phyloP scores from a whole-genome alignment of 2,888 invertebrate species.

The Phaonia tiefii region DNA sequence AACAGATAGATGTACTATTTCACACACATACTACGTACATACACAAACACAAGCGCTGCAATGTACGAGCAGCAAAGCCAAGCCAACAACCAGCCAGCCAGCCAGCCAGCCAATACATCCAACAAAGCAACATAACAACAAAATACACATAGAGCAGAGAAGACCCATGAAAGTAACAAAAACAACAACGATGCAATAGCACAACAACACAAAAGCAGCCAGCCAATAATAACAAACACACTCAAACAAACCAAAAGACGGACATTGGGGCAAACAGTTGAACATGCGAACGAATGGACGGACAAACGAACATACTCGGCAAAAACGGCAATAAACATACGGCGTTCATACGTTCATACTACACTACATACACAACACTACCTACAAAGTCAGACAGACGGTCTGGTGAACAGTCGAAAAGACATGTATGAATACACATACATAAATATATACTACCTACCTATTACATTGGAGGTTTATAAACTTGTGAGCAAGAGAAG shows the following conservation, averaged over 20 bases:
- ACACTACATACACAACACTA: slow-evolving; percentile 51
- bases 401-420: background rate
- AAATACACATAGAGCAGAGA: slow-evolving; percentile 44
- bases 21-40: slow-evolving; percentile 1
- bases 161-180: slow-evolving; percentile 60
- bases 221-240: slow-evolving; percentile 43
- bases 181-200: background rate
- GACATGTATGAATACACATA: slow-evolving; percentile 1
- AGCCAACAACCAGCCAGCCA: slow-evolving; percentile 43
- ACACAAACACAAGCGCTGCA: slow-evolving; percentile 3
- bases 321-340: slow-evolving; percentile 20
- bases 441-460: background rate
- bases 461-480: slow-evolving; percentile 16
- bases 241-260: background rate
- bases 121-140: slow-evolving; percentile 36
- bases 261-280: slow-evolving; percentile 29
- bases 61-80: slow-evolving; percentile 43
- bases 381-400: background rate
- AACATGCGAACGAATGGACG: background rate
- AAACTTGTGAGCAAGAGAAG: slow-evolving; percentile 16
- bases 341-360: slow-evolving; percentile 22
- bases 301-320: slow-evolving; percentile 21
- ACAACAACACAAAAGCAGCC: slow-evolving; percentile 42
- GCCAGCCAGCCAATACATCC: slow-evolving; percentile 31
- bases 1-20: no score